Conservation (phyloP, 2,888 invertebrate species). For the Mesorhabditis belari region DNA sequence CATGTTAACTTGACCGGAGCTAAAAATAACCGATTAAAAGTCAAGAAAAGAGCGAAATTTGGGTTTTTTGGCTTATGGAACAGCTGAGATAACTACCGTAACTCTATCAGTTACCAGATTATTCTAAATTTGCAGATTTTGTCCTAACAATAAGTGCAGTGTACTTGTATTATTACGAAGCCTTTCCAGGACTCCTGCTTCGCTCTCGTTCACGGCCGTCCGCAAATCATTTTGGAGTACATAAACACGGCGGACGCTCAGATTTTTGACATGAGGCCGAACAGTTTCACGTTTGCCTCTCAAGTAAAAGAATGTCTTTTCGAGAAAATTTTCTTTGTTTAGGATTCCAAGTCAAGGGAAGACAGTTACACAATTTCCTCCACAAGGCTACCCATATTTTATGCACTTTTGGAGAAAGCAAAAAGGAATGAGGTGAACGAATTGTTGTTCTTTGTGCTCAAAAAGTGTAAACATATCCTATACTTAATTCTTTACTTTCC, state of each 20-base stretch:
- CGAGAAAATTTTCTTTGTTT: background rate
- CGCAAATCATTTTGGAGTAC: constrained; percentile 14
- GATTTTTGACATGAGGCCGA: background rate
- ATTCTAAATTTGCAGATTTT: no score
- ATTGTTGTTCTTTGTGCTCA: no score
- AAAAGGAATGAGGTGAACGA: background rate
- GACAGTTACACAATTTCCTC: background rate
- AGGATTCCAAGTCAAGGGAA: background rate
- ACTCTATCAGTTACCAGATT: no score
- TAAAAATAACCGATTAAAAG: no score
- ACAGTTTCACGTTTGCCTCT: background rate
- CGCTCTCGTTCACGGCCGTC: constrained; percentile 19
- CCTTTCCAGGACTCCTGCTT: constrained; percentile 21
- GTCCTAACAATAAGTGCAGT: no score
- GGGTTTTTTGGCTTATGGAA: no score
- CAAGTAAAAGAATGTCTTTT: background rate
- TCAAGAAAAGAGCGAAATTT: no score
- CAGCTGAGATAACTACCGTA: no score
- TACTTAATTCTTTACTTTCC: no score
- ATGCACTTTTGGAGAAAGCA: background rate
- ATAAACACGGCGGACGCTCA: background rate
- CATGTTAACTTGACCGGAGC: no score
- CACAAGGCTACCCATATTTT: background rate
- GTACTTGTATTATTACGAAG: no score
- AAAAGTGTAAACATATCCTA: no score